Evolutionary conservation across 2,888 invertebrate genomes (phyloP).

Genomic region (Subacronicta megacephala): DNA sequence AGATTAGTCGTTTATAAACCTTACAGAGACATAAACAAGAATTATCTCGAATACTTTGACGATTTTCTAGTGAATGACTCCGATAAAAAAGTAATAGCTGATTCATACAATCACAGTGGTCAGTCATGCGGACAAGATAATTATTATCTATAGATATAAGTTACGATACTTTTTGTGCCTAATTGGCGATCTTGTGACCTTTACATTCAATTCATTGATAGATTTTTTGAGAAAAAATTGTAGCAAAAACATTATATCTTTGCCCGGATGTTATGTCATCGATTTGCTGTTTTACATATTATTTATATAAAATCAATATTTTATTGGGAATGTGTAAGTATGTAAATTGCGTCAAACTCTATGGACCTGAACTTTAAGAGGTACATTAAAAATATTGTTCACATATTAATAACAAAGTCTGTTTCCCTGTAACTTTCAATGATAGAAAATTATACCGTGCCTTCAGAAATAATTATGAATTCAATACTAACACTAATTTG

Average conservation of each 20-base stretch:
- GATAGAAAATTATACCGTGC: too few relatives aligned
- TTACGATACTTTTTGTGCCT: conserved; percentile 29
- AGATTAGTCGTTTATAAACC: too few relatives aligned
- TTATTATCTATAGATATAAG: conserved; percentile 26
- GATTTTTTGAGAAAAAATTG: conserved; percentile 13
- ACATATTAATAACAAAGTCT: too few relatives aligned
- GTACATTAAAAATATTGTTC: too few relatives aligned
- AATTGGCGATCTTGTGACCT: conserved; percentile 33
- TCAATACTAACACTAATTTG: too few relatives aligned
- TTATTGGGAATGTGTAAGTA: too few relatives aligned
- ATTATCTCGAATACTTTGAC: background rate
- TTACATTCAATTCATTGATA: conserved; percentile 25
- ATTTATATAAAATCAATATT: too few relatives aligned
- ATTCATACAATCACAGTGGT: conserved; percentile 27
- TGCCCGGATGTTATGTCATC: conserved; percentile 24
- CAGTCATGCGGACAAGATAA: conserved; percentile 41
- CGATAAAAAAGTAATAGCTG: conserved; percentile 15
- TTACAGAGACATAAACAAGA: background rate
- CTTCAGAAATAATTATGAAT: too few relatives aligned
- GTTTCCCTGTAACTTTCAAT: too few relatives aligned
- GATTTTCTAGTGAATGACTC: conserved; percentile 19
- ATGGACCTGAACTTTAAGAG: too few relatives aligned
- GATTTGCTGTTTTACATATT: conserved; percentile 4
- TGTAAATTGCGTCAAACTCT: too few relatives aligned
- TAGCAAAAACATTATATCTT: conserved; percentile 24